Percentiles rank a stretch among this genome's conserved stretches.
Evolutionary conservation across 2,113 vertebrate species (phyloP).

Genomic region (Vidua chalybeata): DNA sequence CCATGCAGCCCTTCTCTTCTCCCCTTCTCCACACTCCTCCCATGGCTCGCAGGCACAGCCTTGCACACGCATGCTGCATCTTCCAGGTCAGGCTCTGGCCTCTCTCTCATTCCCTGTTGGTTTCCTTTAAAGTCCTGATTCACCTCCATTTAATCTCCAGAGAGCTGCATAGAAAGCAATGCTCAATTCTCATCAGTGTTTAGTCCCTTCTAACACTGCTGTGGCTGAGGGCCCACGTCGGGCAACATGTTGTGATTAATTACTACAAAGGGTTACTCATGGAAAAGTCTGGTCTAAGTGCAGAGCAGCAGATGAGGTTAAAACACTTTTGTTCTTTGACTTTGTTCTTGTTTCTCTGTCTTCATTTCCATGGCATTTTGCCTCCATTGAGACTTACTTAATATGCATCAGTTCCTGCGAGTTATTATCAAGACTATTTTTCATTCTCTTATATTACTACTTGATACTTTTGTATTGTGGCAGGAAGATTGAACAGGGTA

Average conservation of each 20-base stretch:
- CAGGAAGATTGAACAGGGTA: background rate
- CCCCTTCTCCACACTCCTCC: background rate
- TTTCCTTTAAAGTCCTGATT: background rate
- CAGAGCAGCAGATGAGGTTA: slow-evolving; percentile 2
- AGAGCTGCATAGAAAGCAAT: background rate
- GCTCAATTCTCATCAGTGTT: background rate
- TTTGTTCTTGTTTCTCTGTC: slow-evolving; percentile 39
- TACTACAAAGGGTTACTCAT: background rate
- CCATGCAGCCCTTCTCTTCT: background rate
- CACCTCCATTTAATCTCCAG: background rate
- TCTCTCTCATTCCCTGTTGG: background rate
- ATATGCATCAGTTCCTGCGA: slow-evolving; percentile 14
- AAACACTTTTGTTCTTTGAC: slow-evolving; percentile 23
- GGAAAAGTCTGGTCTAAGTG: background rate
- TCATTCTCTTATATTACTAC: slow-evolving; percentile 29
- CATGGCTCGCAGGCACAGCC: rapidly evolving
- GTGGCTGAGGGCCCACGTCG: background rate
- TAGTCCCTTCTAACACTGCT: background rate
- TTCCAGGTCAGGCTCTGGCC: background rate
- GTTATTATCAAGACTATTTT: slow-evolving; percentile 45
- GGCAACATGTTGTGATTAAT: slow-evolving; percentile 3
- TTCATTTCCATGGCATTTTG: slow-evolving; percentile 40
- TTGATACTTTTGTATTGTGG: slow-evolving; percentile 18
- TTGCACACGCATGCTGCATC: background rate
- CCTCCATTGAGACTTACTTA: slow-evolving; percentile 17